phyloP scores from a whole-genome alignment of 30 jellyfish, hydroid and myxozoan species.

The Aurelia aurita complex sp. Pacific region DNA sequence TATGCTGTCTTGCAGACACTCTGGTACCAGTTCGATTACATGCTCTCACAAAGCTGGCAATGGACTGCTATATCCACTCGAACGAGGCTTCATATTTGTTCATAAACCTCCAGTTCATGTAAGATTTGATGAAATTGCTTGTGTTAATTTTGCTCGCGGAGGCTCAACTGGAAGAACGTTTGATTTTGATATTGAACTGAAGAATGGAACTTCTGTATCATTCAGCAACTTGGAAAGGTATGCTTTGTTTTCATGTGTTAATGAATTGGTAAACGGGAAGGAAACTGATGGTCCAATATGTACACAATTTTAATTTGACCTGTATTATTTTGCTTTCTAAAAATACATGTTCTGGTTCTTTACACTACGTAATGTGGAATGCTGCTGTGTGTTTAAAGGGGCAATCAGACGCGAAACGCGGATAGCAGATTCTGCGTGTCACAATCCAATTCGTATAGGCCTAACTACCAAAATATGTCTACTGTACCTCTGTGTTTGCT shows the following conservation, averaged over 20 bases:
- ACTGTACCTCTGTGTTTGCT: too few species aligned
- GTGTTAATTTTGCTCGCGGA: slow-evolving; percentile 96
- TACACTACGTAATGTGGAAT: too few species aligned
- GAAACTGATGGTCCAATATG: not conserved
- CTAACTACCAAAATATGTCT: too few species aligned
- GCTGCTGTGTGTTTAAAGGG: too few species aligned
- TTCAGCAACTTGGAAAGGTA: slow-evolving; percentile 94
- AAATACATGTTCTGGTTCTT: too few species aligned
- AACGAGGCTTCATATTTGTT: slow-evolving; percentile 92
- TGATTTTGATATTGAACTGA: slow-evolving; percentile 86
- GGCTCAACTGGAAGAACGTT: slow-evolving; percentile 97
- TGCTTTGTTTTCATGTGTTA: not conserved
- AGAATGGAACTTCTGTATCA: slow-evolving; percentile 82
- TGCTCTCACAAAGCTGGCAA: slow-evolving; percentile 95
- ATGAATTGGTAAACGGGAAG: not conserved
- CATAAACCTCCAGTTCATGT: slow-evolving; percentile 96
- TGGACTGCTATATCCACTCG: slow-evolving; percentile 94
- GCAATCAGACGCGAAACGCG: too few species aligned
- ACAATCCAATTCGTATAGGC: too few species aligned
- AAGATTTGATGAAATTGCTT: slow-evolving; percentile 89
- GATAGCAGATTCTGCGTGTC: too few species aligned
- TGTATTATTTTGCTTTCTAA: too few species aligned
- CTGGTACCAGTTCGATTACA: slow-evolving; percentile 92
- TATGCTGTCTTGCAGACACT: slow-evolving; percentile 33
- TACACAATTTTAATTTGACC: too few species aligned